phyloP scores from a whole-genome alignment of 2,113 vertebrate genomes.

The Eubucco bourcierii region DNA sequence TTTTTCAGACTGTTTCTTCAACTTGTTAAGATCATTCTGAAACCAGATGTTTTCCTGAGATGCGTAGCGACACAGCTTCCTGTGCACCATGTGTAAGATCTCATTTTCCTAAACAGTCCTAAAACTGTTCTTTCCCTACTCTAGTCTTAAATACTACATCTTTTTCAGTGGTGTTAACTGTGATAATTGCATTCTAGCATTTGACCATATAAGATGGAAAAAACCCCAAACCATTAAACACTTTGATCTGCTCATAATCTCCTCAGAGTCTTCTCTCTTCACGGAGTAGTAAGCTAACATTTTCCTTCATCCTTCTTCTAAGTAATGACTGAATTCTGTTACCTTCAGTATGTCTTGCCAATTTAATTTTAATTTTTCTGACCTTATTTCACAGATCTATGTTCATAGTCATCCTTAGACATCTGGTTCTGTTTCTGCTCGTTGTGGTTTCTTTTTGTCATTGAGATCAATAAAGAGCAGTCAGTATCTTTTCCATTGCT shows the following conservation, averaged over 20 bases:
- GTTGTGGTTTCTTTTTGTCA: not conserved
- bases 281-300: not conserved
- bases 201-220: not conserved
- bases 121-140: not conserved
- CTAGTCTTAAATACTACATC: not conserved
- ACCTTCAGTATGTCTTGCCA: not conserved
- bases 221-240: not conserved
- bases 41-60: not conserved
- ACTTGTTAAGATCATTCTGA: not conserved
- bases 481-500: not conserved
- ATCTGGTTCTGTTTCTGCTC: slow-evolving; percentile 7
- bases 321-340: not conserved
- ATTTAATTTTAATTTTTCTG: slow-evolving; percentile 11
- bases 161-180: not conserved
- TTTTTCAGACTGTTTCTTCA: too few species aligned
- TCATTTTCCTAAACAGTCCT: not conserved
- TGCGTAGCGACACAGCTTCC: not conserved
- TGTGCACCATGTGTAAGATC: not conserved
- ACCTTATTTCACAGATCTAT: not conserved
- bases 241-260: not conserved
- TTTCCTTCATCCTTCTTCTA: not conserved
- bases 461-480: not conserved
- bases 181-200: not conserved
- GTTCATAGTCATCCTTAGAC: not conserved
- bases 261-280: not conserved